Evolutionary conservation across 2,888 invertebrate species (phyloP).

Genomic region (Parascotia fuliginaria): DNA sequence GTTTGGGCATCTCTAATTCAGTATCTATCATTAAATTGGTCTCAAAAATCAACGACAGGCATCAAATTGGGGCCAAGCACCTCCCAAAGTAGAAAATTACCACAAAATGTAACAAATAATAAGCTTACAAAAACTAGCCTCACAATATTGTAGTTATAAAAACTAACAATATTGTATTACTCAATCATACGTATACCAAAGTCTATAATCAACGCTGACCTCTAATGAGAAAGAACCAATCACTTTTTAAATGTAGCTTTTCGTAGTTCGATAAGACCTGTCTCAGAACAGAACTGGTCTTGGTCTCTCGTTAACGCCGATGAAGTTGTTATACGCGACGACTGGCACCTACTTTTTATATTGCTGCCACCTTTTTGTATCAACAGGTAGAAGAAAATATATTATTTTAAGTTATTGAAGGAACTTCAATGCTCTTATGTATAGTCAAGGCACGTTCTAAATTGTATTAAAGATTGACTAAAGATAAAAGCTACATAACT

Average conservation of each 20-base stretch:
- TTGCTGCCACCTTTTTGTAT: constrained; percentile 35
- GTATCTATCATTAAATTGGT: no score
- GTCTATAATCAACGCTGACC: neutral
- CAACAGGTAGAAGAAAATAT: constrained; percentile 25
- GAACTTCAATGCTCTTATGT: constrained; percentile 1
- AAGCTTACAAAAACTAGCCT: no score
- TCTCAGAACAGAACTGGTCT: constrained; percentile 56
- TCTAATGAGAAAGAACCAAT: constrained; percentile 31
- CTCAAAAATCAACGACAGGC: no score
- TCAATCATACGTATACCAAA: neutral
- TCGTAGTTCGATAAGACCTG: constrained; percentile 20
- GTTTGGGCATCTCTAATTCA: no score
- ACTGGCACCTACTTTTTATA: constrained; percentile 70
- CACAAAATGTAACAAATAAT: no score
- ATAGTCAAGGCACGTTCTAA: neutral
- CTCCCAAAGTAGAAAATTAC: no score
- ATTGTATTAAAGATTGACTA: neutral
- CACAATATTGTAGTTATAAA: neutral
- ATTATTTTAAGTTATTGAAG: constrained; percentile 10
- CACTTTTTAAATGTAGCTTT: constrained; percentile 23
- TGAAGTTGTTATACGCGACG: constrained; percentile 80
- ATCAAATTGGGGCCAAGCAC: no score
- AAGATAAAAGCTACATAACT: neutral
- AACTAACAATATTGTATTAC: neutral
- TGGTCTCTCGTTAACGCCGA: constrained; percentile 80